Percentiles rank a stretch among this genome's conserved stretches.
Evolutionary conservation across 2,797 vertebrate species (phyloP).

Genomic region (Halcyon badia): DNA sequence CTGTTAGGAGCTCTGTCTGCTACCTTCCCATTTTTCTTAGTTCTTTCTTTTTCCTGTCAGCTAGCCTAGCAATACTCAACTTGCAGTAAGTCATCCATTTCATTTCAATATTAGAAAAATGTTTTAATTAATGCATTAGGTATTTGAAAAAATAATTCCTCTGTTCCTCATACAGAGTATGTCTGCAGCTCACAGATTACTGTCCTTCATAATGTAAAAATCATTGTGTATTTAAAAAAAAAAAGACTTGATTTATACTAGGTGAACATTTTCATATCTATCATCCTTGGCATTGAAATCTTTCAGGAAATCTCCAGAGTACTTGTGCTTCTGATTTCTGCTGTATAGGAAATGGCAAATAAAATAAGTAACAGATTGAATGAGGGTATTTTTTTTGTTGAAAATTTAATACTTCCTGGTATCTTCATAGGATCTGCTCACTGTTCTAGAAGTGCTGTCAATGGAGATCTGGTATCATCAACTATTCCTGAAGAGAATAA

Average conservation of each 20-base stretch:
- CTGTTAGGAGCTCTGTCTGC: neutral
- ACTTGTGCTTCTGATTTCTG: neutral
- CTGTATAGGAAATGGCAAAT: neutral
- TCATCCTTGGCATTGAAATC: neutral
- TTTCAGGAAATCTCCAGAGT: neutral
- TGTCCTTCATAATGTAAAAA: neutral
- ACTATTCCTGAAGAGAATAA: constrained; percentile 88
- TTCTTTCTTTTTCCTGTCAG: neutral
- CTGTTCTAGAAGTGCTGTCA: constrained; percentile 83
- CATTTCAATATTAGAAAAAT: neutral
- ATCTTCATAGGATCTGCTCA: constrained; percentile 81
- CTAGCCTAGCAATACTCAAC: neutral
- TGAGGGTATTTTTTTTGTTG: neutral
- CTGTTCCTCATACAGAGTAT: neutral
- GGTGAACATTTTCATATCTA: neutral
- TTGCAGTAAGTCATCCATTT: neutral
- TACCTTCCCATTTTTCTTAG: neutral
- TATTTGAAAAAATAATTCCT: neutral
- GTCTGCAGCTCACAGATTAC: neutral
- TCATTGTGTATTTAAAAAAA: neutral
- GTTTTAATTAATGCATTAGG: neutral
- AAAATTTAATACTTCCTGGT: constrained; percentile 39
- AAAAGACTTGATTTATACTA: neutral
- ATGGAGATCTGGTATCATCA: constrained; percentile 86
- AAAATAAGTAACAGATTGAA: neutral